A percentile compares a stretch with the other conserved stretches of the same genome.
phyloP scores from a whole-genome alignment of 2,888 invertebrate genomes.

The Lissocephala sabroskyi region DNA sequence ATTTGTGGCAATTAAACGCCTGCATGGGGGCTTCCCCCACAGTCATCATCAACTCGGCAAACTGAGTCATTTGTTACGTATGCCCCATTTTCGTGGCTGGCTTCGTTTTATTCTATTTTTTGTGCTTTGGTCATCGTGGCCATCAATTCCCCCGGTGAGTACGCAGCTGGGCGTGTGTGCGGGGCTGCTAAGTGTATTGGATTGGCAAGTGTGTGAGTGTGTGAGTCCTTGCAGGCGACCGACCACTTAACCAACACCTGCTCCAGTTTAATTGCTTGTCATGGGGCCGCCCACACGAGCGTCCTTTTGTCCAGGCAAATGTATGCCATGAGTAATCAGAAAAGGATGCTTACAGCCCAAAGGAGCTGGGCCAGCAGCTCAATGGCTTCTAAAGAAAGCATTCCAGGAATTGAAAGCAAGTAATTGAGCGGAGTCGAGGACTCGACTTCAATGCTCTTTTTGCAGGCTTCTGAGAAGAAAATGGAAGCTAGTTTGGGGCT shows the following conservation, averaged over 20 bases:
- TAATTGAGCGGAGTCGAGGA: too few relatives aligned
- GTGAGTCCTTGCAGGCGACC: not conserved
- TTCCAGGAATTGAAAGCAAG: too few relatives aligned
- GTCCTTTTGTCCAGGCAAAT: too few relatives aligned
- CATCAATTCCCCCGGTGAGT: constrained; percentile 26
- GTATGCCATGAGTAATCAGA: too few relatives aligned
- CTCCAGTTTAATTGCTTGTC: constrained; percentile 19
- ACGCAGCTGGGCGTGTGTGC: too few relatives aligned
- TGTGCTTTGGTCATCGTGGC: constrained; percentile 4
- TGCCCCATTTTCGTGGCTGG: not conserved
- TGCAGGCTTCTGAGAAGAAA: too few relatives aligned
- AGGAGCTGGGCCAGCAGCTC: too few relatives aligned
- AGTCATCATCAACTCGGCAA: constrained; percentile 43
- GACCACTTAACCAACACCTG: constrained; percentile 4
- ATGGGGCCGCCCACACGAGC: too few relatives aligned
- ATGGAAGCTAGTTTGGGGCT: too few relatives aligned
- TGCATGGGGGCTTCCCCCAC: constrained; percentile 20
- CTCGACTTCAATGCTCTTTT: too few relatives aligned
- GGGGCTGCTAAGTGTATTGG: constrained; percentile 31
- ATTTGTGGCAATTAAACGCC: constrained; percentile 65
- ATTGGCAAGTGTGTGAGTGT: not conserved
- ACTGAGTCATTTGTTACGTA: constrained; percentile 26
- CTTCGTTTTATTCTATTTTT: not conserved
- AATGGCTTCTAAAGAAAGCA: too few relatives aligned
- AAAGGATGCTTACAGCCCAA: too few relatives aligned